Conservation (phyloP, 2,797 vertebrate species). For the Propithecus perrieri region DNA sequence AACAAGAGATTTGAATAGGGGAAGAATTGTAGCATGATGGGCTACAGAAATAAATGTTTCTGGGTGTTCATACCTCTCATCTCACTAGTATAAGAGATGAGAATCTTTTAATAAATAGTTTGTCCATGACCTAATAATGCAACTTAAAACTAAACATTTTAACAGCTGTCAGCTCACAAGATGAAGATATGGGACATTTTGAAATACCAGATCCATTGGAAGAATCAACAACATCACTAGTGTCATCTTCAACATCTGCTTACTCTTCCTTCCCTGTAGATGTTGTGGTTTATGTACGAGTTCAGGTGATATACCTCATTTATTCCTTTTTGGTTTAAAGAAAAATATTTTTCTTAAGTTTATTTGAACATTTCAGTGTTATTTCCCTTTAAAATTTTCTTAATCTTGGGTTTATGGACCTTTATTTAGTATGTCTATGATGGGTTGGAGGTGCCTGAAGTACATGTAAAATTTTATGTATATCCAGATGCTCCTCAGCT, state of each 20-base stretch:
- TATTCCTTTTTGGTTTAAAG: background rate
- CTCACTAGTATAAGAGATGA: background rate
- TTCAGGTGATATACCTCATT: conserved; percentile 90
- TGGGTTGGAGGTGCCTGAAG: background rate
- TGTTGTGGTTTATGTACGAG: conserved; percentile 98
- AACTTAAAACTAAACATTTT: conserved; percentile 60
- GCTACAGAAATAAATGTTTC: background rate
- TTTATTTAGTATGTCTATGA: background rate
- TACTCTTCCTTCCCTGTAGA: conserved; percentile 99
- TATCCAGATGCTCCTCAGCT: background rate
- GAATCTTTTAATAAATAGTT: conserved; percentile 59
- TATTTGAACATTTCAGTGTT: background rate
- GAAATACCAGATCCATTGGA: conserved; percentile 95
- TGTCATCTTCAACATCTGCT: conserved; percentile 95
- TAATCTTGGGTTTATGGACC: background rate
- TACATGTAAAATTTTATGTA: background rate
- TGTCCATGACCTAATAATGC: background rate
- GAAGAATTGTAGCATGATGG: background rate
- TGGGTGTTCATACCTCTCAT: background rate
- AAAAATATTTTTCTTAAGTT: background rate
- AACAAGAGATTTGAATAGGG: background rate
- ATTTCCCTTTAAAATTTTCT: background rate
- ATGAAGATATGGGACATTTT: conserved; percentile 98
- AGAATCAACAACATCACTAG: conserved; percentile 96
- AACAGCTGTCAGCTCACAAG: conserved; percentile 93